Conservation (phyloP, 2,888 invertebrate species). For the Melitaea athalia region DNA sequence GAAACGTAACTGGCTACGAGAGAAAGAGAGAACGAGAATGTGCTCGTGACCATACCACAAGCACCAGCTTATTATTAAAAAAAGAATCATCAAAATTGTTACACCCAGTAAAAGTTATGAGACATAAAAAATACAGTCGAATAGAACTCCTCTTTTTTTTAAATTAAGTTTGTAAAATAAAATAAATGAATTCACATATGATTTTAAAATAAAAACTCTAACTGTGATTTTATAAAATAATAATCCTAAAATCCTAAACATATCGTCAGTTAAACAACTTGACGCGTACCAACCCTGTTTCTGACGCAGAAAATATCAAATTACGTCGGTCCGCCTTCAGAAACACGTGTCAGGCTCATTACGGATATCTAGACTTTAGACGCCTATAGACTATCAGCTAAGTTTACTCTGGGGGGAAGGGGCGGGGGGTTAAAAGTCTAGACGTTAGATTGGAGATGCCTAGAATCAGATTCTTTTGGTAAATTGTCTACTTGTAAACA, state of each 20-base stretch:
- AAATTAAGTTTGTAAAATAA: neutral
- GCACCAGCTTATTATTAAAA: no score
- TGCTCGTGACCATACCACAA: no score
- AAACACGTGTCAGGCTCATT: slow-evolving; percentile 3
- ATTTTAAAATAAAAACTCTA: neutral
- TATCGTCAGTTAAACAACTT: neutral
- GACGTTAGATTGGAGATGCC: neutral
- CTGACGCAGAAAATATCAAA: slow-evolving; percentile 7
- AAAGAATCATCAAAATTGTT: no score
- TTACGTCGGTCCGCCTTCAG: neutral
- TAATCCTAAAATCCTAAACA: neutral
- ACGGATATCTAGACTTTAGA: neutral
- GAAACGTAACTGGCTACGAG: no score
- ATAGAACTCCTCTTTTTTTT: no score
- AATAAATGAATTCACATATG: neutral
- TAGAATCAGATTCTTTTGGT: no score
- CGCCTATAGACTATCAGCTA: neutral
- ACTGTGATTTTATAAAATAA: neutral
- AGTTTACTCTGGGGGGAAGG: neutral
- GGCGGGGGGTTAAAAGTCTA: neutral
- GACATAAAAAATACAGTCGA: no score
- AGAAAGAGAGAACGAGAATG: no score
- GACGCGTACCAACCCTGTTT: neutral
- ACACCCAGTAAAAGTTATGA: no score
- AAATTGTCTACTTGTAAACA: no score